Base-by-base conservation (phyloP, 2,888 invertebrate genomes). In the Catocala sponsa region DNA sequence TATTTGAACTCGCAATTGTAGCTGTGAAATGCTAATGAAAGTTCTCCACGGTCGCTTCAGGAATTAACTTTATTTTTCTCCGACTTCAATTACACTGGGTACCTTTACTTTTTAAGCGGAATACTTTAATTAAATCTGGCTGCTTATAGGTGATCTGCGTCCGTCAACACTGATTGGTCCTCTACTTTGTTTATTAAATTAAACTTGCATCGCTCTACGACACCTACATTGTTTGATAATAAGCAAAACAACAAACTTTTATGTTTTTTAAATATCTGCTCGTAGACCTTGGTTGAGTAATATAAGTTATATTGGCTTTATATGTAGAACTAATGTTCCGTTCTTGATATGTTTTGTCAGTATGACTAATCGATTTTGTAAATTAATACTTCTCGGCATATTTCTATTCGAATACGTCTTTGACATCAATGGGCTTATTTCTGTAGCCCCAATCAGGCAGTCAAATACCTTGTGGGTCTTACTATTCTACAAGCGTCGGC, bases 1-100 rank as follows among this genome's bases (percentile, higher is more conserved):
- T 94, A 93, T 94, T 93, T 91, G 89, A 92, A 91, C 90, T 91
- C 89, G 89, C 90, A 91, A 92, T 92, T 90, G 92, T 91, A 92
- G 89, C 89, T 84, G 89, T 89, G 88, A 91, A 88, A 87, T 86
- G 86, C 87, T 89, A 92, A 92, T 91, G 91, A 92, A 92, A 91
- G 88, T 89, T 89, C 85, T 87, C 82, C 82, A 81, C 83, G 82
- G 85, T 81, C 82, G 84, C 86, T 88, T 82, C 76, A 84, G 78
- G 85, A 91, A 89, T 91, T 91, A 88, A 90, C 85, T 89, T 84
- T 85, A 84, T 88, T 88, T 88, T 86, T 84, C 82, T 82, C 85
- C 82, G 81, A 81, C 85, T 88, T 87, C 86, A 90, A 91, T 91
- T 90, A 90, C 80, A 83, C 73, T 65, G 82, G 85, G 70, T 62